phyloP scores from a whole-genome alignment of 2,888 invertebrate genomes.

The Gonocerus acuteangulatus region DNA sequence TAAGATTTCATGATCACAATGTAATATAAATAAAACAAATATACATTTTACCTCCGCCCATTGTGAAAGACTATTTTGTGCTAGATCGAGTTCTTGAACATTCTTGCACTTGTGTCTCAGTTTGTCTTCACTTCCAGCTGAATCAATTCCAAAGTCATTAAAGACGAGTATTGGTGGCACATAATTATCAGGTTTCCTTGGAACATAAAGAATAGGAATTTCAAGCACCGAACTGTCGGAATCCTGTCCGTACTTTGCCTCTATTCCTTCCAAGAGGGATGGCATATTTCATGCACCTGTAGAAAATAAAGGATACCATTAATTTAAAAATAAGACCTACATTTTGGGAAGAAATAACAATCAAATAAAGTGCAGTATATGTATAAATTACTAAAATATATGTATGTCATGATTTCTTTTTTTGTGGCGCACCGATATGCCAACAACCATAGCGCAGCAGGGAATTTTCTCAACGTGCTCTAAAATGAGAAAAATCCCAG shows the following conservation, averaged over 20 bases:
- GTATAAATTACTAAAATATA: no score
- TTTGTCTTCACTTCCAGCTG: conserved; percentile 74
- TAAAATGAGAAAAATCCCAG: no score
- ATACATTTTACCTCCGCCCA: conserved; percentile 68
- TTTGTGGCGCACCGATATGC: no score
- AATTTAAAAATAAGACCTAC: not conserved
- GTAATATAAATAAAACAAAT: no score
- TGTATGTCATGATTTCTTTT: no score
- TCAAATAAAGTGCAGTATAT: no score
- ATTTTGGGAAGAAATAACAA: not conserved
- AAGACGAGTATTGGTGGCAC: conserved; percentile 78
- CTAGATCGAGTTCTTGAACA: conserved; percentile 89
- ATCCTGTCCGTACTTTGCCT: conserved; percentile 70
- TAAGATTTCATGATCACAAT: no score
- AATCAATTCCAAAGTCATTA: conserved; percentile 84
- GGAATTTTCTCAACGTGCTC: no score
- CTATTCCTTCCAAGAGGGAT: conserved; percentile 80
- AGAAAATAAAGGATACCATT: conserved; percentile 25
- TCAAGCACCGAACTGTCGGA: conserved; percentile 45
- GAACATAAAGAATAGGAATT: conserved; percentile 76
- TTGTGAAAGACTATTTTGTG: conserved; percentile 80
- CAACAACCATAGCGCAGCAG: no score
- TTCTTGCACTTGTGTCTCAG: conserved; percentile 75
- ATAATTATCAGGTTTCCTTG: conserved; percentile 58
- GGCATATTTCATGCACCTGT: conserved; percentile 56